phyloP scores from a whole-genome alignment of 2,113 vertebrate genomes.

The Ammodytes marinus region DNA sequence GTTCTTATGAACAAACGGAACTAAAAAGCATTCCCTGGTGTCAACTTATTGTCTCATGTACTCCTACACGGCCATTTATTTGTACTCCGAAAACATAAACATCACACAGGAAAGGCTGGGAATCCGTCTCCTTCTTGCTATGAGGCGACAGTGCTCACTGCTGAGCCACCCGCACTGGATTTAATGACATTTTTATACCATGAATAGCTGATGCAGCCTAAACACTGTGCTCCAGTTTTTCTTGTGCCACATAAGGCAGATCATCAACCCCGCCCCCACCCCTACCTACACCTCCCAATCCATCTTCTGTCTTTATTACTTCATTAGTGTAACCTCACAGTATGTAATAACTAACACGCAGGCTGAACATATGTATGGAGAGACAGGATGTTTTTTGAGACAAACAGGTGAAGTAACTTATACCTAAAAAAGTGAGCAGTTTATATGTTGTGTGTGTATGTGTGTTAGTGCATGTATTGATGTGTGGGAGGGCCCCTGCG shows the following conservation, averaged over 20 bases:
- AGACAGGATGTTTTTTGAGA: constrained; percentile 7
- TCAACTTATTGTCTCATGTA: constrained; percentile 12
- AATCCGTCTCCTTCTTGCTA: background rate
- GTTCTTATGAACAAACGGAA: constrained; percentile 27
- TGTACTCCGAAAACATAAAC: constrained; percentile 38
- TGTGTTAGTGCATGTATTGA: constrained; percentile 39
- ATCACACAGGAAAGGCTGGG: constrained; percentile 9
- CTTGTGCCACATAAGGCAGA: constrained; percentile 6
- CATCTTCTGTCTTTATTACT: constrained; percentile 1
- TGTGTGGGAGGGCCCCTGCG: constrained; percentile 56
- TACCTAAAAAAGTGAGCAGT: background rate
- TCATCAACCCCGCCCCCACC: background rate
- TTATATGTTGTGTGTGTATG: constrained; percentile 5
- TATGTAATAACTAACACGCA: background rate
- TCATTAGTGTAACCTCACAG: constrained; percentile 8
- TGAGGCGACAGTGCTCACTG: background rate
- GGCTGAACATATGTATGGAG: background rate
- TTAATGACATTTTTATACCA: constrained; percentile 5
- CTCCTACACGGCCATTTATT: constrained; percentile 31
- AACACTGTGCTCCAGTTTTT: constrained; percentile 7
- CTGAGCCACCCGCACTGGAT: constrained; percentile 8
- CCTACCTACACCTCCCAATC: background rate
- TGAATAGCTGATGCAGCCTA: constrained; percentile 9
- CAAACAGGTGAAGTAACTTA: constrained; percentile 11
- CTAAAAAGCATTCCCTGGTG: constrained; percentile 28